phyloP scores from a whole-genome alignment of 2,113 vertebrate species.

The Dasyprocta punctata region DNA sequence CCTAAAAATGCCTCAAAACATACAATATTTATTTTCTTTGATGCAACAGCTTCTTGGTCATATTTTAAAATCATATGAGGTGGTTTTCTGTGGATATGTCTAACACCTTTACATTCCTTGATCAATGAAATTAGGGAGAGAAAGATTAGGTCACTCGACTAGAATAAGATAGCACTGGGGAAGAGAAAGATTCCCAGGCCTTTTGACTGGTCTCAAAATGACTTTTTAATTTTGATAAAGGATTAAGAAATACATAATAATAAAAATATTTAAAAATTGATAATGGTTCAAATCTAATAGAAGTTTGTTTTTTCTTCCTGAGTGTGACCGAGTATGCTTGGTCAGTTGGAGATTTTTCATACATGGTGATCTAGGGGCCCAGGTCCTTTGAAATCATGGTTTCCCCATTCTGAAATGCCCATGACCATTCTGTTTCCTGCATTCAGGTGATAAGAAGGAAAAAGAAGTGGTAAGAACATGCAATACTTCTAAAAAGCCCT shows the following conservation, averaged over 20 bases:
- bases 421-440: background rate
- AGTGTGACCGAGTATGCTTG: background rate
- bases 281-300: background rate
- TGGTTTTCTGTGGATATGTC: background rate
- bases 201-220: background rate
- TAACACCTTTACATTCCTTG: background rate
- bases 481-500: background rate
- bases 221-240: conserved; percentile 6
- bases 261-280: background rate
- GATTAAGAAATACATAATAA: background rate
- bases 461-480: background rate
- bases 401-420: background rate
- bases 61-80: conserved; percentile 33
- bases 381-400: background rate
- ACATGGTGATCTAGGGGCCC: background rate
- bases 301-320: background rate
- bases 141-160: background rate
- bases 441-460: background rate
- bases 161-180: background rate
- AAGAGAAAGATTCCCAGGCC: background rate
- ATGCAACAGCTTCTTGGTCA: background rate
- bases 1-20: conserved; percentile 46
- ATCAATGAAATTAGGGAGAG: background rate
- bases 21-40: conserved; percentile 61
- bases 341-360: background rate